phyloP scores from a whole-genome alignment of 2,113 vertebrate species.

The Oryzias woworae region DNA sequence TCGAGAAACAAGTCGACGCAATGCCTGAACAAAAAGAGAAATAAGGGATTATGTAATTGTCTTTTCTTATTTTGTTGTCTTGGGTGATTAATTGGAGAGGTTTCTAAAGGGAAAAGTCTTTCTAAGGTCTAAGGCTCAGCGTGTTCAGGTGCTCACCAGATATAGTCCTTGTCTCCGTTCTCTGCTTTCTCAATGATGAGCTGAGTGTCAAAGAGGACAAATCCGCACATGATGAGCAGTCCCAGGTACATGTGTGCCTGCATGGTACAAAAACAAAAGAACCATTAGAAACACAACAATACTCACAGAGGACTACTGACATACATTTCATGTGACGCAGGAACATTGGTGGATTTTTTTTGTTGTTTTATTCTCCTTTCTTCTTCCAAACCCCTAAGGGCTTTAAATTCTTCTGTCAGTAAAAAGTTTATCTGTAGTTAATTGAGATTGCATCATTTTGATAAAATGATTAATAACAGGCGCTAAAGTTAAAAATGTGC shows the following conservation, averaged over 20 bases:
- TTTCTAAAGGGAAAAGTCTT: no score
- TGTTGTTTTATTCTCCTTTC: no score
- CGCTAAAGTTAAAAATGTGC: no score
- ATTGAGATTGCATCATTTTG: no score
- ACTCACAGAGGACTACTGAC: background rate
- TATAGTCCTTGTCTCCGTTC: constrained; percentile 94
- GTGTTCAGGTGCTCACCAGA: constrained; percentile 83
- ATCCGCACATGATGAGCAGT: constrained; percentile 92
- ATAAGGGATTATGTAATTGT: no score
- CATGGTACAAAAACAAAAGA: background rate
- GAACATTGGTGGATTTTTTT: background rate
- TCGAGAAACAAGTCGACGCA: constrained; percentile 94
- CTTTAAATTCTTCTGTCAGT: no score
- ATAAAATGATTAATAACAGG: no score
- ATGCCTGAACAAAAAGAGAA: constrained; percentile 77
- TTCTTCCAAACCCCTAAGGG: no score
- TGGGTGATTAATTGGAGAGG: no score
- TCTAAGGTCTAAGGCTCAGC: background rate
- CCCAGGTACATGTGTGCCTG: constrained; percentile 92
- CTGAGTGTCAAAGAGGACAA: constrained; percentile 97
- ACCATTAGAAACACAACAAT: background rate
- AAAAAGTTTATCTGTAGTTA: no score
- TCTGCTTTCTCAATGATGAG: constrained; percentile 98
- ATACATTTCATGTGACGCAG: background rate
- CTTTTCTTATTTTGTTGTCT: no score